Evolutionary conservation across 2,888 invertebrate species (phyloP).

Genomic region (Odontomyia ornata): DNA sequence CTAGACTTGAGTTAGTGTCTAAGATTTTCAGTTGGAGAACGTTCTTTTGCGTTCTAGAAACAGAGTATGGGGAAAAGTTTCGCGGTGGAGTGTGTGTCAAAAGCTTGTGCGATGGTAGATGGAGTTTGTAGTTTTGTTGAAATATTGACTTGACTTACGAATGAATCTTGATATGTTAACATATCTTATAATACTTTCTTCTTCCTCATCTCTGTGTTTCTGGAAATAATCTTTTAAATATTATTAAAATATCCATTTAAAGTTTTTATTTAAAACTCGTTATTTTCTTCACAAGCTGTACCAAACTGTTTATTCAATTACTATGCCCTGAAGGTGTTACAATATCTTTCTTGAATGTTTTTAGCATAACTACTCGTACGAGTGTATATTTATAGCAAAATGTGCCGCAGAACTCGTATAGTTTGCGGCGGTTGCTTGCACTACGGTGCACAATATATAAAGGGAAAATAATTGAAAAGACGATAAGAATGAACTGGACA

Average conservation of each 20-base stretch:
- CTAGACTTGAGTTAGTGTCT: background rate
- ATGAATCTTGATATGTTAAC: no score
- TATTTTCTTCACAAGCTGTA: background rate
- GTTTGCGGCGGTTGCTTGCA: no score
- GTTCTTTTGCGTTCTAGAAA: background rate
- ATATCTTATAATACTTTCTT: no score
- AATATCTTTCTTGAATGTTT: background rate
- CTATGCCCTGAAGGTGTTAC: constrained; percentile 5
- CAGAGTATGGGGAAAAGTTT: background rate
- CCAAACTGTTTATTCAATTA: background rate
- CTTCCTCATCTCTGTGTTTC: no score
- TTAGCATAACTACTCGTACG: background rate
- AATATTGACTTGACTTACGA: no score
- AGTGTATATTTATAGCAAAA: background rate
- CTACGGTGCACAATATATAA: background rate
- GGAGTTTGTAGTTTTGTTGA: no score
- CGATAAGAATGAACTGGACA: constrained; percentile 10
- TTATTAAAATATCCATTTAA: no score
- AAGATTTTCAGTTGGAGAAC: background rate
- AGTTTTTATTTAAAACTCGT: no score
- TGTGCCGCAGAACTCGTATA: no score
- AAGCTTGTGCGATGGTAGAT: background rate
- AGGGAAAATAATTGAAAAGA: constrained; percentile 34
- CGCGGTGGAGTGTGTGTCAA: background rate
- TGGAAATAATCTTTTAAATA: no score